Percentiles rank a stretch among this genome's conserved stretches.
These are phyloP conservation scores for Hipposideros larvatus DNA, from an alignment of 2,797 vertebrate species.

Conservation along the genomic window DNA sequence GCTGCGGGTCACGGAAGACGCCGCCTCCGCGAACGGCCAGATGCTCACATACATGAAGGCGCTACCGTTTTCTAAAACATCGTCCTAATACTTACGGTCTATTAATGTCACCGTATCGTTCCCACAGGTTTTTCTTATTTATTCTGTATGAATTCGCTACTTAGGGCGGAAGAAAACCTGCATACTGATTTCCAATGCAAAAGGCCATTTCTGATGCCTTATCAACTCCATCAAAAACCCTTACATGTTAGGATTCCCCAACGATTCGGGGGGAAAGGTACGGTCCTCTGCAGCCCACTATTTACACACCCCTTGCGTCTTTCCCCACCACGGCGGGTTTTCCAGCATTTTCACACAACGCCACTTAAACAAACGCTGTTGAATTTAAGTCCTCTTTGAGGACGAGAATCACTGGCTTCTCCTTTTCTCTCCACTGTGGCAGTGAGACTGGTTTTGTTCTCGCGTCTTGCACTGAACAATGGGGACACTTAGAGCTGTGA, in stretches of 20 bases:
- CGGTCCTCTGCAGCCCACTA: neutral
- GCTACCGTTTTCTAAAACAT: neutral
- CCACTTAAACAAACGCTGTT: neutral
- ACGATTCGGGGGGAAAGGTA: neutral
- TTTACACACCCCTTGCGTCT: neutral
- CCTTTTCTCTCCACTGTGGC: constrained; percentile 35
- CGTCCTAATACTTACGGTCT: neutral
- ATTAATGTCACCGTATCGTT: neutral
- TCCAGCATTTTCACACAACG: neutral
- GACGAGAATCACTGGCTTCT: neutral
- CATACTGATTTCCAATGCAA: neutral
- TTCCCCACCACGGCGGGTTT: neutral
- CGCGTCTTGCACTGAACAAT: constrained; percentile 72
- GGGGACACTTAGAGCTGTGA: constrained; percentile 69
- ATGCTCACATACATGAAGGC: no score
- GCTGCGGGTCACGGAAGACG: no score
- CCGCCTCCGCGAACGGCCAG: no score
- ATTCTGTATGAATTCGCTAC: neutral
- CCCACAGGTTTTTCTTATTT: neutral
- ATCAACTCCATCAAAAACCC: neutral
- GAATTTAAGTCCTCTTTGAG: constrained; percentile 33
- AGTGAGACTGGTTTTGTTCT: constrained; percentile 63
- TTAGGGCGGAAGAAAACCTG: neutral
- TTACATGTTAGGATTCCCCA: neutral
- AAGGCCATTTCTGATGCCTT: neutral